Evolutionary conservation across 2,797 vertebrate species (phyloP).

Genomic region (Decapterus maruadsi): DNA sequence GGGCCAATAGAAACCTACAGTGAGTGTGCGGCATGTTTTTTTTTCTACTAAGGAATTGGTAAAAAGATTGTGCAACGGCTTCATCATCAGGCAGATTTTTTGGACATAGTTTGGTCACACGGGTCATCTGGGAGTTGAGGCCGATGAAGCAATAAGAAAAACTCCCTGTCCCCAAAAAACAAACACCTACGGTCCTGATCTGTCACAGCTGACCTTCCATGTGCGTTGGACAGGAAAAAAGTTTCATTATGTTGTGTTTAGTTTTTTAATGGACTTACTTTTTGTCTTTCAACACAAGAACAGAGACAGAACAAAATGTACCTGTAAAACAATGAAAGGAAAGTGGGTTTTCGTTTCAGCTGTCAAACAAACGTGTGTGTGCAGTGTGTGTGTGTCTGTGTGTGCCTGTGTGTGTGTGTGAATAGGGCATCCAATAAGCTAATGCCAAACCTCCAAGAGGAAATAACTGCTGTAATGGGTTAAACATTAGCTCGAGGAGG

Average conservation of each 20-base stretch:
- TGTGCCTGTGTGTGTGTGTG: neutral
- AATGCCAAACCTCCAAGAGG: conserved; percentile 34
- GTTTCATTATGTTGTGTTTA: neutral
- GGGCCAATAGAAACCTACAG: neutral
- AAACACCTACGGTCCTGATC: neutral
- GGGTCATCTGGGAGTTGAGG: neutral
- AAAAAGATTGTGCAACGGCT: neutral
- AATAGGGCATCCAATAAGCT: neutral
- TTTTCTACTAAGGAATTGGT: neutral
- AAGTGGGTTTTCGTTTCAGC: conserved; percentile 26
- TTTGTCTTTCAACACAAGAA: neutral
- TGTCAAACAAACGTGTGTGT: conserved; percentile 5
- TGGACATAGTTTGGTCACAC: neutral
- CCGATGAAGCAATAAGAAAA: conserved; percentile 28
- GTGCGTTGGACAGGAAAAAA: neutral
- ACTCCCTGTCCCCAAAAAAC: neutral
- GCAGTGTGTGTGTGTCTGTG: neutral
- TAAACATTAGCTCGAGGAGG: conserved; percentile 52
- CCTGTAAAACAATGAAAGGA: conserved; percentile 27
- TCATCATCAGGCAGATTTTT: neutral
- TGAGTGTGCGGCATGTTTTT: too few relatives aligned
- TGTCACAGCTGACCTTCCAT: neutral
- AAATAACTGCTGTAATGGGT: conserved; percentile 49
- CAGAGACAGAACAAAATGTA: neutral
- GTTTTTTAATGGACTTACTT: neutral